phyloP scores from a whole-genome alignment of 2,797 vertebrate species.

The Pteronotus mesoamericanus region DNA sequence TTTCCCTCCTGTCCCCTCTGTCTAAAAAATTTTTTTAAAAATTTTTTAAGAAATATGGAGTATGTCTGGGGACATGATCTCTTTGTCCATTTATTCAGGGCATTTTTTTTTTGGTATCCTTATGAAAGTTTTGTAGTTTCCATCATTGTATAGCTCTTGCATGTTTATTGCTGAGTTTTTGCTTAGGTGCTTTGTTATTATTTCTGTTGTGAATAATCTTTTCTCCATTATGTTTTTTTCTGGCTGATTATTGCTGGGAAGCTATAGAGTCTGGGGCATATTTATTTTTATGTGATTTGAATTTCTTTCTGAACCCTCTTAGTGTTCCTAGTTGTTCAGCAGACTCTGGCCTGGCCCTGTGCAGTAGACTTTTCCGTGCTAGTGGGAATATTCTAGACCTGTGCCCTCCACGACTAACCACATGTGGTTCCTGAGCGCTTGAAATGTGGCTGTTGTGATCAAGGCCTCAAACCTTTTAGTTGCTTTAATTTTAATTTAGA shows the following conservation, averaged over 20 bases:
- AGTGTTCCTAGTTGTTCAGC: background rate
- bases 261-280: background rate
- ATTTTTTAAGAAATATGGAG: too few species aligned
- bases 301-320: background rate
- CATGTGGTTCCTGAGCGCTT: background rate
- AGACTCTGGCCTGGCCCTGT: background rate
- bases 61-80: fast-evolving
- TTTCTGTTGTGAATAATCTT: background rate
- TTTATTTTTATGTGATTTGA: background rate
- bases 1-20: too few species aligned
- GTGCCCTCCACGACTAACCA: background rate
- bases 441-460: fast-evolving
- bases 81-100: background rate
- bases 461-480: background rate
- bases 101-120: too few species aligned
- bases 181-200: background rate
- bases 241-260: background rate
- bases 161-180: background rate
- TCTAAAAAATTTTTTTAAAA: too few species aligned
- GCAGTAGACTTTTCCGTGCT: background rate
- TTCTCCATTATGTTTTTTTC: background rate
- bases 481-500: background rate
- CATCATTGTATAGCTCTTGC: background rate
- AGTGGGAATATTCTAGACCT: background rate
- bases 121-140: background rate